Evolutionary conservation across 2,113 vertebrate species (phyloP).

Genomic region (Cochlearius cochlearius): DNA sequence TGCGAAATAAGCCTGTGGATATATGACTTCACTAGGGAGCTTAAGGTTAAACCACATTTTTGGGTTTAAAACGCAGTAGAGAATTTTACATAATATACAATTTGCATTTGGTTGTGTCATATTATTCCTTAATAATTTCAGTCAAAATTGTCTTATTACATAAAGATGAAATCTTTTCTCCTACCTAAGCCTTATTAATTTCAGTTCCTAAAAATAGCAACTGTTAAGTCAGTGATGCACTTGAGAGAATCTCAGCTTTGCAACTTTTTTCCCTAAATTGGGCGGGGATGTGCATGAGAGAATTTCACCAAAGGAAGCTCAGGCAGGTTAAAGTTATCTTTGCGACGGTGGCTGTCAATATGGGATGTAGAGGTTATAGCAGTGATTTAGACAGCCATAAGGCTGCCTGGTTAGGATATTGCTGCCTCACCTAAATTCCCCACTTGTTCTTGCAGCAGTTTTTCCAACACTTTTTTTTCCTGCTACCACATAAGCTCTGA

Average conservation of each 20-base stretch:
- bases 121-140: background rate
- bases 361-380: background rate
- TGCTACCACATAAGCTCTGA: background rate
- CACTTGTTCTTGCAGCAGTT: background rate
- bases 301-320: background rate
- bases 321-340: background rate
- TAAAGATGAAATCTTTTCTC: background rate
- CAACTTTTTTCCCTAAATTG: background rate
- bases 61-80: background rate
- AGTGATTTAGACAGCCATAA: background rate
- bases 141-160: background rate
- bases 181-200: background rate
- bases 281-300: background rate
- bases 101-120: background rate
- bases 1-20: background rate
- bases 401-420: background rate
- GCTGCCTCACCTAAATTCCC: background rate
- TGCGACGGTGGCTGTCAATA: background rate
- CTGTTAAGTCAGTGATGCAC: background rate
- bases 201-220: background rate
- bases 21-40: background rate
- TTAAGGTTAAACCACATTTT: background rate
- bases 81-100: background rate
- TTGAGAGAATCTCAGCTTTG: background rate
- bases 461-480: background rate